phyloP scores from a whole-genome alignment of 2,888 invertebrate genomes.

The Agrochola macilenta region DNA sequence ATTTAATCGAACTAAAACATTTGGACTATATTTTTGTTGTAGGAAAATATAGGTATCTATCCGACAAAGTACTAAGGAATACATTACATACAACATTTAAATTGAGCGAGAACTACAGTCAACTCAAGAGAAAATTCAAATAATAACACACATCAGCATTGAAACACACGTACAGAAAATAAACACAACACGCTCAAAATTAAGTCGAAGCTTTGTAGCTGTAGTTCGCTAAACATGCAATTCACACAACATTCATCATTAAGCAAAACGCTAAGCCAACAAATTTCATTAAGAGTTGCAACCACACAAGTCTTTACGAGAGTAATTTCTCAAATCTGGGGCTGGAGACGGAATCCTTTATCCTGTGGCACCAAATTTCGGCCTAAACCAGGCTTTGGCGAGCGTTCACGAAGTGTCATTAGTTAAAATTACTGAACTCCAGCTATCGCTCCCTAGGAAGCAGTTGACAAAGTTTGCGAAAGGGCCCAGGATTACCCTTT shows the following conservation, averaged over 20 bases:
- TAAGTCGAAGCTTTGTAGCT: constrained; percentile 22
- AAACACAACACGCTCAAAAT: constrained; percentile 30
- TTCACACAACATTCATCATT: constrained; percentile 57
- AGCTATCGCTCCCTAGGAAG: constrained; percentile 85
- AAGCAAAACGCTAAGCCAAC: constrained; percentile 40
- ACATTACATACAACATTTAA: neutral
- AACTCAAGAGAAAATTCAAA: constrained; percentile 6
- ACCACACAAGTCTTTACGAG: constrained; percentile 56
- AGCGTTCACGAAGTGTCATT: constrained; percentile 82
- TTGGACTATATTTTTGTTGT: too few species aligned
- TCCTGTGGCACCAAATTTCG: constrained; percentile 65
- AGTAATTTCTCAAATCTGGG: constrained; percentile 73
- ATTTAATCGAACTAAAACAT: neutral
- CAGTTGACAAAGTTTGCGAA: constrained; percentile 85
- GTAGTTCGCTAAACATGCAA: constrained; percentile 38
- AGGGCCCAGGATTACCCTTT: constrained; percentile 78
- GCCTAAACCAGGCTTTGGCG: constrained; percentile 68
- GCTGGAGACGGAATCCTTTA: constrained; percentile 66
- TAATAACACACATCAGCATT: constrained; percentile 29
- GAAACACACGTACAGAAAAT: constrained; percentile 29
- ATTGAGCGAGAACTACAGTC: neutral
- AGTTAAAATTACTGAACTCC: constrained; percentile 88
- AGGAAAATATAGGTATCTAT: too few species aligned
- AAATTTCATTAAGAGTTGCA: constrained; percentile 54
- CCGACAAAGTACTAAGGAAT: neutral